Base-by-base conservation (phyloP, 2,888 invertebrate species). In the Flexamia atlantica region DNA sequence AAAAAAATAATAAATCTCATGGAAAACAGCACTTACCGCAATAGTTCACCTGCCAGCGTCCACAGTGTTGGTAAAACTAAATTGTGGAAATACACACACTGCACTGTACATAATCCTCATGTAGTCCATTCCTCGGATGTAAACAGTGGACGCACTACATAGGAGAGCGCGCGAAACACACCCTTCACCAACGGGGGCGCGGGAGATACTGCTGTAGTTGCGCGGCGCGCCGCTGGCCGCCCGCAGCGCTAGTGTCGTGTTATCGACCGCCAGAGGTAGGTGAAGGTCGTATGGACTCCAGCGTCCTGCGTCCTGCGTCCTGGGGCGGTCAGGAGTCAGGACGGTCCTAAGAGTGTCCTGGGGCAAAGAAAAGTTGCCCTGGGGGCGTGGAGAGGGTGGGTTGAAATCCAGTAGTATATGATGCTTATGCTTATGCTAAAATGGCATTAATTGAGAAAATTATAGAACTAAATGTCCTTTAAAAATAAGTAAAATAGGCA, bases 181-280 rank as follows among this genome's bases (percentile, higher is more conserved):
- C 28, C 64, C 4, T 28, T 0, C 9, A 4, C 17, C 0, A 1
- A 64, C 64, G 28, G n/a, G 1, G 14, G 28, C 64, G 64, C 64
- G 64, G 64, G 64, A 64, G 64, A 9, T 28, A 64, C 64, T 64
- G 64, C 64, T 9, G 5, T 64, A 64, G 64, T 64, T 64, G 30
- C 14, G 25, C 10, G 3, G 4, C 25, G 3, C 2, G 20, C 64
- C 64, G 30, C 64, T 64, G 64, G 64, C 64, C 5, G 30, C 25
- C 64, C 64, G 64, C 64, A 64, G 64, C 64, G 64, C 64, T 64
- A 64, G 64, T 9, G 64, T 64, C 64, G 64, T 30, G 28, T 64
- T 64, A 64, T 64, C 64, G 64, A 64, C 64, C 64, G 12, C 23
- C 57, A 7, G 12, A 64, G 28, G 28, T 28, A 12, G 64, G 64